phyloP scores from a whole-genome alignment of 2,888 invertebrate genomes.

The Cyrtodaria siliqua region DNA sequence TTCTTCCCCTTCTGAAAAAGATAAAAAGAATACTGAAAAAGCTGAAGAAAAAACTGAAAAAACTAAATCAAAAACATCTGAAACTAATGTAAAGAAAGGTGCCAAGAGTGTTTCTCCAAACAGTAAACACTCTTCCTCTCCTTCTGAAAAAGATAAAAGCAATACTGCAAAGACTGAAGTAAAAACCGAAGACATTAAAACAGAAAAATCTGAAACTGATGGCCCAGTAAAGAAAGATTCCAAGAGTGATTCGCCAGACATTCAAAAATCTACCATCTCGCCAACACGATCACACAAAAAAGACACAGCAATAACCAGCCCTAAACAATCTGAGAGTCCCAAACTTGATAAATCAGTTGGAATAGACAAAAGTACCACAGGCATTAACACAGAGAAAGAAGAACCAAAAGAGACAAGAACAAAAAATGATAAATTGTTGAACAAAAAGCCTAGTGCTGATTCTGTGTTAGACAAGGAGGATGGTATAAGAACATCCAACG shows the following conservation, averaged over 20 bases:
- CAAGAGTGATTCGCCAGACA: conserved; percentile 26
- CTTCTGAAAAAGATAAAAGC: neutral
- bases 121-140: too few relatives aligned
- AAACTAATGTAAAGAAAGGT: conserved; percentile 9
- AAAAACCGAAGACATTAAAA: conserved; percentile 16
- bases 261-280: neutral
- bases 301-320: conserved; percentile 14
- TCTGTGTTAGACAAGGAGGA: conserved; percentile 49
- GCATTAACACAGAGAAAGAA: conserved; percentile 22
- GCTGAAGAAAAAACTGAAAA: conserved; percentile 25
- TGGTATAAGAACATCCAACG: conserved; percentile 47
- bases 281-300: neutral
- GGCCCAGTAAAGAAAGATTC: conserved; percentile 13
- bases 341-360: conserved; percentile 33
- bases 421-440: conserved; percentile 3
- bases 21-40: neutral
- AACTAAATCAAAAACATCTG: conserved; percentile 19
- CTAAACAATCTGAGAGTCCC: conserved; percentile 29
- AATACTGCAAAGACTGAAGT: conserved; percentile 9
- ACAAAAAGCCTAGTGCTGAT: conserved; percentile 36
- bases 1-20: too few relatives aligned
- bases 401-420: conserved; percentile 22
- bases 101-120: conserved; percentile 27
- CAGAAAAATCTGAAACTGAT: conserved; percentile 19
- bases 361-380: conserved; percentile 28